Evolutionary conservation across 2,113 vertebrate species (phyloP), one percentile per base, ranked within the genome.

Genomic region (Speoplatyrhinus poulsoni): DNA sequence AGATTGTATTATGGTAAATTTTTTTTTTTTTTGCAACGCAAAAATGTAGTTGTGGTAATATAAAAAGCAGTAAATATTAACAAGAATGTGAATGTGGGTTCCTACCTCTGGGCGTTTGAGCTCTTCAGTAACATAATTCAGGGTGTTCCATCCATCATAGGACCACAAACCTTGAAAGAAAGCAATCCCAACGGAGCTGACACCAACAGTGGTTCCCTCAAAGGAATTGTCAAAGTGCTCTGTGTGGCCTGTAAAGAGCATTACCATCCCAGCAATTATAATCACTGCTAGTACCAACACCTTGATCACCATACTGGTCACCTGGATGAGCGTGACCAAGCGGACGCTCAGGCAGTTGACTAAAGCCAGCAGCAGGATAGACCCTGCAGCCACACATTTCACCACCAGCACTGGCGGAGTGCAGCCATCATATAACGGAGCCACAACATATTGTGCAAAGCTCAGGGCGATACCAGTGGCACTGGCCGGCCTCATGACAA

Each of bases 91-190:
- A 69, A 55, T 10, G 36, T 41, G 7, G 4, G 36, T 12, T 63
- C 70, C 91, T 84, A 95, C 93, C 68, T 95, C 89, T 49, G 94
- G 93, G 6, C 89, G 89, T 83, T 92, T 94, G 64, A 96, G 83
- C 72, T 96, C 95, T 57, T 96, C 95, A 0, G 88, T 92, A 62
- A 95, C 70, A 46, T 75, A 92, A 85, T 94, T 95, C 78, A 96
- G 49, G 75, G 90, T 95, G 72, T 92, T 96, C 94, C 95, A 96
- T 16, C 95, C 94, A 61, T 94, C 92, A 0, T 91, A 96, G 49
- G 94, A 93, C 94, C 95, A 95, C 50, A 96, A 86, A 0, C 93
- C 93, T 76, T 95, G 95, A 83, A 93, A 96, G 81, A 96, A 95
- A 0, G 95, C 93, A 71, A 93, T 80, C 49, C 90, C 89, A 13